phyloP scores from a whole-genome alignment of 1,140 invertebrate genomes.

The Cardiocondyla obscurior region DNA sequence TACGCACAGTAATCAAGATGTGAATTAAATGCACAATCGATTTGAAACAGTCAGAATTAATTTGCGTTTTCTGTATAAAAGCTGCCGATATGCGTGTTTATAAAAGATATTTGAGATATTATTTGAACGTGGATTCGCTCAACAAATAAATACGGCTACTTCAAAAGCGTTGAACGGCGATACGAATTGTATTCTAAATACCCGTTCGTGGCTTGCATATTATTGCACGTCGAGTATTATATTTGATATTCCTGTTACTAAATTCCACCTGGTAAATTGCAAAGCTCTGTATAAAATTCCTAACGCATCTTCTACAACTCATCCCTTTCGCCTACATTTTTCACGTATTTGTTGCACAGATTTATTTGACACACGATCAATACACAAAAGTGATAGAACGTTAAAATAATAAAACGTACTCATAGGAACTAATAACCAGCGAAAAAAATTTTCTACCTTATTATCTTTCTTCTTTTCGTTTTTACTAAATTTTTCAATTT shows the following conservation, averaged over 20 bases:
- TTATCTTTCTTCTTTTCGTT: not conserved
- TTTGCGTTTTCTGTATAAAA: not conserved
- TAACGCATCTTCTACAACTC: not conserved
- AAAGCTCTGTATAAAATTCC: constrained; percentile 26
- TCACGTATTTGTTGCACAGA: not conserved
- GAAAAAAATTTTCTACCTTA: not conserved
- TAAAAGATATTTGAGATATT: constrained; percentile 26
- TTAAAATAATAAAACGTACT: not conserved
- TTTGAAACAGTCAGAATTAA: constrained; percentile 26
- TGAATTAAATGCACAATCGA: constrained; percentile 24
- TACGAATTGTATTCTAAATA: constrained; percentile 13
- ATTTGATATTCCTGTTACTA: constrained; percentile 35
- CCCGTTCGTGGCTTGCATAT: not conserved
- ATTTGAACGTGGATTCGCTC: constrained; percentile 13
- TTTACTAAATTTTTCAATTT: not conserved
- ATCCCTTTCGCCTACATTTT: not conserved
- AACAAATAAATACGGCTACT: constrained; percentile 10
- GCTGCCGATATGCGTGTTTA: not conserved
- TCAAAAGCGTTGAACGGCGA: constrained; percentile 6
- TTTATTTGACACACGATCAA: constrained; percentile 4
- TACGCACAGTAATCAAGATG: constrained; percentile 10
- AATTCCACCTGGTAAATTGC: not conserved
- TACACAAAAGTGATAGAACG: not conserved
- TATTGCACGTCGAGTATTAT: constrained; percentile 3
- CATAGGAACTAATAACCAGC: not conserved